Percentiles rank a stretch among this genome's conserved stretches.
phyloP scores from a whole-genome alignment of 2,113 vertebrate genomes.

The Neoarius graeffei region DNA sequence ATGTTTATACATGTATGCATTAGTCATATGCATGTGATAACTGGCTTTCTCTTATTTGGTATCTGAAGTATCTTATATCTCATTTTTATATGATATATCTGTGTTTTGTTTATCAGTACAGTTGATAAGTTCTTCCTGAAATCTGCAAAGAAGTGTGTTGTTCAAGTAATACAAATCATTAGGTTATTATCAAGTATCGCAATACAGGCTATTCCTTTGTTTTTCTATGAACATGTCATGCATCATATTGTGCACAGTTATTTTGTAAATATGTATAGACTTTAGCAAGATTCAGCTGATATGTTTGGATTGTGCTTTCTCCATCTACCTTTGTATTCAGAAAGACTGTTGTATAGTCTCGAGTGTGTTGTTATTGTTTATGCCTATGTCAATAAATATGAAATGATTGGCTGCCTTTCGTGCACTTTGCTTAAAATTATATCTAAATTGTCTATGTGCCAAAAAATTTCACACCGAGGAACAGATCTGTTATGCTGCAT shows the following conservation, averaged over 20 bases:
- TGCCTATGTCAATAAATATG: neutral
- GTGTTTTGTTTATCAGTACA: neutral
- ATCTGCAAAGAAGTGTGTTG: neutral
- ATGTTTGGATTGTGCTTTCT: neutral
- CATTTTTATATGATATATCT: no score
- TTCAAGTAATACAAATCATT: neutral
- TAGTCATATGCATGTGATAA: neutral
- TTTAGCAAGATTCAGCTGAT: neutral
- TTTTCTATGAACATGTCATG: neutral
- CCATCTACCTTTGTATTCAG: neutral
- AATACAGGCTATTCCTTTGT: neutral
- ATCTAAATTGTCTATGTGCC: slow-evolving; percentile 11
- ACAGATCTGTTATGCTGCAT: neutral
- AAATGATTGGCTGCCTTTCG: neutral
- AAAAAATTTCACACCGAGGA: neutral
- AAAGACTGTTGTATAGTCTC: neutral
- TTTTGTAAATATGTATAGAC: neutral
- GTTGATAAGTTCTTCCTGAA: neutral
- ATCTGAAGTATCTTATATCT: neutral
- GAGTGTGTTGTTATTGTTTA: neutral
- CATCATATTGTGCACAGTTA: neutral
- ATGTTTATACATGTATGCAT: neutral
- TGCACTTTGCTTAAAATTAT: neutral
- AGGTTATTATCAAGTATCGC: neutral
- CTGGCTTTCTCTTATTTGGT: neutral